Percentiles rank a stretch among this genome's conserved stretches.
Conservation (phyloP, 2,797 vertebrate species). For the Rhinophrynus dorsalis region DNA sequence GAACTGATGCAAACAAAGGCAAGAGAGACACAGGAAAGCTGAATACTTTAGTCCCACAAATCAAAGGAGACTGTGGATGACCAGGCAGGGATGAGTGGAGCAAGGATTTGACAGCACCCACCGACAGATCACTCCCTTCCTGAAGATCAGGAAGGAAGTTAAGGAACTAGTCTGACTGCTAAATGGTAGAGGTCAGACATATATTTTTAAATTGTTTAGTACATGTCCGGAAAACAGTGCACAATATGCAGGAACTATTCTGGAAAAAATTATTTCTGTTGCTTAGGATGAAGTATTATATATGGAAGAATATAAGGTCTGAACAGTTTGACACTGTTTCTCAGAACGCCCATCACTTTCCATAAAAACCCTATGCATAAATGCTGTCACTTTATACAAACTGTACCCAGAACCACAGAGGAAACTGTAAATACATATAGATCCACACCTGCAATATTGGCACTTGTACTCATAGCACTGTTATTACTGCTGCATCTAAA, state of each 20-base stretch:
- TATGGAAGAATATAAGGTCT: background rate
- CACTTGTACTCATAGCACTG: no score
- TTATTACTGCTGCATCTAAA: no score
- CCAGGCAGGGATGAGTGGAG: constrained; percentile 7
- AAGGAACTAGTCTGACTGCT: background rate
- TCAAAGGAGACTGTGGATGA: constrained; percentile 50
- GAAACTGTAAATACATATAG: no score
- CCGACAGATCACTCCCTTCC: constrained; percentile 39
- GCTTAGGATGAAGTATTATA: background rate
- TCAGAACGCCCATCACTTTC: no score
- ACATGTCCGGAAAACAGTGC: background rate
- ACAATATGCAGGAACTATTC: background rate
- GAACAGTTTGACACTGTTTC: no score
- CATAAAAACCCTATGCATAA: no score
- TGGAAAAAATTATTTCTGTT: background rate
- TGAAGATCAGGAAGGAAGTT: constrained; percentile 39
- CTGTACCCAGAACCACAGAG: no score
- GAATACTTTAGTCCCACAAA: constrained; percentile 52
- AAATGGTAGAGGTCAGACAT: background rate
- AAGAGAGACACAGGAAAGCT: constrained; percentile 60
- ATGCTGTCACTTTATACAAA: no score
- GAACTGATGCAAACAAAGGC: constrained; percentile 64
- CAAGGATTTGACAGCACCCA: constrained; percentile 2
- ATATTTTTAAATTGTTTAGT: constrained; percentile 18
- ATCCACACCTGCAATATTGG: no score